Conservation (phyloP, 2,113 vertebrate species). For the Benitochromis conjunctus region DNA sequence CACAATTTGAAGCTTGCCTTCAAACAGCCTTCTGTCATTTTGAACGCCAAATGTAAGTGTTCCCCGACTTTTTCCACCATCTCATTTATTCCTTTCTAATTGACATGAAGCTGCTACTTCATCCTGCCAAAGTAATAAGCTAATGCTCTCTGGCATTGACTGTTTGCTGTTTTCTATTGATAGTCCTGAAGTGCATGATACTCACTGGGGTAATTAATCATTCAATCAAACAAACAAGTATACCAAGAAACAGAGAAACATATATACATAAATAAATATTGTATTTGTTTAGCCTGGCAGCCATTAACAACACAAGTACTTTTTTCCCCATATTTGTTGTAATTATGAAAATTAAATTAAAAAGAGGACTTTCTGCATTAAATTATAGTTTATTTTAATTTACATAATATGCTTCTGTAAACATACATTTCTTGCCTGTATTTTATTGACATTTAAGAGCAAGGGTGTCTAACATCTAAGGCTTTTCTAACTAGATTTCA, state of each 20-base stretch:
- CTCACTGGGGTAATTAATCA: constrained; percentile 34
- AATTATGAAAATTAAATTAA: neutral
- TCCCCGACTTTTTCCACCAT: constrained; percentile 14
- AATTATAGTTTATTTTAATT: neutral
- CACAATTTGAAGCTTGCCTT: neutral
- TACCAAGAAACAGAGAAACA: neutral
- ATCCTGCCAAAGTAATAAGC: constrained; percentile 59
- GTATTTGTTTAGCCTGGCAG: neutral
- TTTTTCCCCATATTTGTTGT: neutral
- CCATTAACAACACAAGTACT: neutral
- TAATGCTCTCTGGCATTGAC: constrained; percentile 46
- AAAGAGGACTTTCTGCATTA: neutral
- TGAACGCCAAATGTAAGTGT: constrained; percentile 8
- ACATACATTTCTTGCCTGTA: neutral
- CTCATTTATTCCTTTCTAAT: constrained; percentile 40
- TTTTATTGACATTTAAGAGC: neutral
- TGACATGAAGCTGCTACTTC: constrained; percentile 33
- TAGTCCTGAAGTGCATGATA: constrained; percentile 15
- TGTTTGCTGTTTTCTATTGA: constrained; percentile 29
- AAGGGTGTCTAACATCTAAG: neutral
- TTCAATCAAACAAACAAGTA: constrained; percentile 1
- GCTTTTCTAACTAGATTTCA: neutral
- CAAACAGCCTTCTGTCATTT: constrained; percentile 1
- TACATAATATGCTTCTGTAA: neutral
- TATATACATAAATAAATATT: neutral